phyloP scores from a whole-genome alignment of 1,140 invertebrate genomes.

The Eriosoma lanigerum region DNA sequence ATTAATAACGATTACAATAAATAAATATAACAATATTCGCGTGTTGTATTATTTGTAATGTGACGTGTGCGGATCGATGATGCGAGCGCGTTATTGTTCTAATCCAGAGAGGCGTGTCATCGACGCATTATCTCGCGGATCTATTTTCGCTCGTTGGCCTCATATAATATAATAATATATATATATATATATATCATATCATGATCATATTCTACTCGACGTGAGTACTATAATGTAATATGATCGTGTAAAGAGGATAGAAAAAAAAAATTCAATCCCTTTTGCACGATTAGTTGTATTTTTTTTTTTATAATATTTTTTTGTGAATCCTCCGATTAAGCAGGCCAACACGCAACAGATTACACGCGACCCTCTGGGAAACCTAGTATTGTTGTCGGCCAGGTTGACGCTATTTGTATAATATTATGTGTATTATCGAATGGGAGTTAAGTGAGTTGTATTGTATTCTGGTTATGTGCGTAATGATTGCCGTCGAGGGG shows the following conservation, averaged over 20 bases:
- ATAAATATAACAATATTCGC: too few relatives aligned
- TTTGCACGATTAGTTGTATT: neutral
- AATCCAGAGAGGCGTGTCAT: too few relatives aligned
- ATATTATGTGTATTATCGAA: too few relatives aligned
- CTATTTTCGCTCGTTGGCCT: neutral
- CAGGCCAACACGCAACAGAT: slow-evolving; percentile 27
- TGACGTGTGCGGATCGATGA: too few relatives aligned
- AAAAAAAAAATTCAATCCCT: neutral
- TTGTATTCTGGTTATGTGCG: neutral
- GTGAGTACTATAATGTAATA: too few relatives aligned
- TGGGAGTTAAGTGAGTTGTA: slow-evolving; percentile 25
- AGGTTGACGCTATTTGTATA: neutral
- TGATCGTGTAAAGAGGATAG: neutral
- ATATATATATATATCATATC: too few relatives aligned
- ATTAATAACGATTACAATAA: too few relatives aligned
- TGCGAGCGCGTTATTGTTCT: too few relatives aligned
- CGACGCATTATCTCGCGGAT: neutral
- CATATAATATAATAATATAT: too few relatives aligned
- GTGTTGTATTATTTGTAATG: too few relatives aligned
- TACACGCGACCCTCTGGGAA: slow-evolving; percentile 21
- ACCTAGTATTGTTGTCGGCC: slow-evolving; percentile 3
- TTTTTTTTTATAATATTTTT: too few relatives aligned
- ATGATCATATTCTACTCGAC: too few relatives aligned
- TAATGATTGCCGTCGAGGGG: neutral
- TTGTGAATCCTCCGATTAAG: slow-evolving; percentile 1